Base-by-base conservation (phyloP, 2,888 invertebrate genomes). In the Cylloceria caligata region DNA sequence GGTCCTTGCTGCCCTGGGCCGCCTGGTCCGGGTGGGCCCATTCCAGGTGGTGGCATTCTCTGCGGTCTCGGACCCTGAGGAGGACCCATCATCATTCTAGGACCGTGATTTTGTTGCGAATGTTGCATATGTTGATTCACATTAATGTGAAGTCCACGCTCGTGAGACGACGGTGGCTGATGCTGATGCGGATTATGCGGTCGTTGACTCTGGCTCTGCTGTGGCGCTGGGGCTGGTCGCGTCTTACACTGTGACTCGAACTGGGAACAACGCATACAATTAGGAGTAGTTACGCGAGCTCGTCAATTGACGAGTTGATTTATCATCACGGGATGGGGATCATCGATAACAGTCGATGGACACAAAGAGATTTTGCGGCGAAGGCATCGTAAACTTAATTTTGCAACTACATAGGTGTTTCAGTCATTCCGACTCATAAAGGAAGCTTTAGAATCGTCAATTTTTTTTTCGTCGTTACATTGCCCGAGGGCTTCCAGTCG, bases 241-340 rank as follows among this genome's bases (percentile, higher is more conserved):
- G 97, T 97, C 94, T 98, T 98, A 86, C 97, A 97, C 93, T 98
- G 97, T 92, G 98, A 97, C 93, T 98, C 98, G 93, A 98, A 98
- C 94, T 97, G 30, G 96, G 96, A 93, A 45, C 24, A 67, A 57
- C 36, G 34, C 30, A 19, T n/a, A 19, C 19, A 4, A 47, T 19
- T 24, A 5, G 0, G 2, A 16, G 16, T 16, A 1, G 9, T 52
- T 52, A 52, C 3, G 9, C 21, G 21, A 7, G 4, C 19, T 19
- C 16, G 16, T 3, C 1, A 19, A 47, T 19, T 47, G 2, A 19
- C 3, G 1, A 19, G 16, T 1, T 5, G n/a, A 45, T 45, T 45
- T 11, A 39, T 39, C 11, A 6, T 39, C n/a, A n/a, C n/a, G n/a
- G n/a, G n/a, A n/a, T n/a, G n/a, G n/a, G n/a, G n/a, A n/a, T n/a